phyloP scores from a whole-genome alignment of 2,888 invertebrate species.

The Athrips mouffetella region DNA sequence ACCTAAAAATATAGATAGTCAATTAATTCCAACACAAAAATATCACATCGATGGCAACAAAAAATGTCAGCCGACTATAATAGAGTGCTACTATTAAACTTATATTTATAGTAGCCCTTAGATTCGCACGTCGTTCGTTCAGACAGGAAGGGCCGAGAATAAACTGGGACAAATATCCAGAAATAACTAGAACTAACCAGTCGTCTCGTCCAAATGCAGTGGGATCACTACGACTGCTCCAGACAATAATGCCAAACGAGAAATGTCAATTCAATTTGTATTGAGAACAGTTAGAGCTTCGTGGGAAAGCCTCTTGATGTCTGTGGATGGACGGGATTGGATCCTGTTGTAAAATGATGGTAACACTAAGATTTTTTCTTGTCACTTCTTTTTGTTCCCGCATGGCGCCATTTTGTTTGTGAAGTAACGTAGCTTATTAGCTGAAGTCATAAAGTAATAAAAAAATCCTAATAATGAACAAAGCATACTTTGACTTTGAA shows the following conservation, averaged over 20 bases:
- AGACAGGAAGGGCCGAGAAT: constrained; percentile 71
- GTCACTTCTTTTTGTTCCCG: too few relatives aligned
- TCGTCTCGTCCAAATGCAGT: constrained; percentile 18
- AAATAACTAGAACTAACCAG: constrained; percentile 59
- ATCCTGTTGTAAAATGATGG: not conserved
- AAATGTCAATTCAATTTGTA: not conserved
- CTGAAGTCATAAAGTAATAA: too few relatives aligned
- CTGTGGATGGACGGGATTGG: not conserved
- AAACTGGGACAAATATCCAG: constrained; percentile 70
- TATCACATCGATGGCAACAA: not conserved
- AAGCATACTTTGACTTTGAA: too few relatives aligned
- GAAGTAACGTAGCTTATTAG: too few relatives aligned
- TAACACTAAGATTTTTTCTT: not conserved
- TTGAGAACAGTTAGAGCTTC: not conserved
- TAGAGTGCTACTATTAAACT: constrained; percentile 22
- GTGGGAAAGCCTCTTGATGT: not conserved
- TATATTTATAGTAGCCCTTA: constrained; percentile 54
- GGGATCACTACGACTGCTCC: not conserved
- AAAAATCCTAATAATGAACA: too few relatives aligned
- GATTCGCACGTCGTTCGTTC: constrained; percentile 68
- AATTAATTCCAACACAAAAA: not conserved
- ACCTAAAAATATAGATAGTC: too few relatives aligned
- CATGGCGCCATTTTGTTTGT: too few relatives aligned
- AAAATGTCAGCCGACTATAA: constrained; percentile 17
- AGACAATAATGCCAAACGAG: not conserved